Percentiles rank a stretch among this genome's conserved stretches.
Conservation (phyloP, 2,797 vertebrate genomes). For the Periophthalmus magnuspinnatus region DNA sequence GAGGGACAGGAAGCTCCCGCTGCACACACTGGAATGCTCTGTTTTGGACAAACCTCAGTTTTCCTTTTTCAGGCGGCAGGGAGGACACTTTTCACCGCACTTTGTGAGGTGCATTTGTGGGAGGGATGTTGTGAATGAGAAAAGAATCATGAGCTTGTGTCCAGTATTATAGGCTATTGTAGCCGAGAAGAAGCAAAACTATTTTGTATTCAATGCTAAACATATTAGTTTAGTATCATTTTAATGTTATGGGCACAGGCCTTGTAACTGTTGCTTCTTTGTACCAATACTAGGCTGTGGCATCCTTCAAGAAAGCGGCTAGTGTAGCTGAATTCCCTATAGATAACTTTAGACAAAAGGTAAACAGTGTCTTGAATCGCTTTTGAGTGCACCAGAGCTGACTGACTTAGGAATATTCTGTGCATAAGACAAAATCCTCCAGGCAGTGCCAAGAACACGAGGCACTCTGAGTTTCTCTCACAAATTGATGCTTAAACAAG, state of each 20-base stretch:
- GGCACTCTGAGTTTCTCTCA: constrained; percentile 23
- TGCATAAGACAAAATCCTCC: constrained; percentile 67
- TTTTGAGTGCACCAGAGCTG: constrained; percentile 31
- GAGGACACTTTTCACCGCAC: constrained; percentile 8
- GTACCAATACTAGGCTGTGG: constrained; percentile 21
- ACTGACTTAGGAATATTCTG: constrained; percentile 55
- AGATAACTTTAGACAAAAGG: constrained; percentile 43
- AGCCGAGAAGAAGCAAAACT: background rate
- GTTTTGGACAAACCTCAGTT: constrained; percentile 32
- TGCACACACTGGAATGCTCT: constrained; percentile 30
- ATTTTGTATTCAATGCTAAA: background rate
- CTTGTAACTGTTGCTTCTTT: constrained; percentile 6
- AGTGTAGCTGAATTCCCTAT: constrained; percentile 55
- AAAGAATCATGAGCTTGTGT: background rate
- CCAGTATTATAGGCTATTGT: background rate
- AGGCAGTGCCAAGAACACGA: constrained; percentile 41
- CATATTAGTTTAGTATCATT: background rate
- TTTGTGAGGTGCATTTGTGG: background rate
- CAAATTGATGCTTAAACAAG: constrained; percentile 17
- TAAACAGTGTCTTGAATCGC: constrained; percentile 59
- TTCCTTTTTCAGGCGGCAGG: constrained; percentile 33
- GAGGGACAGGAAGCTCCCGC: constrained; percentile 47
- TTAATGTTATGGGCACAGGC: background rate
- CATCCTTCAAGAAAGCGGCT: constrained; percentile 38
- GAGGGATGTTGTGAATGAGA: background rate